phyloP scores from a whole-genome alignment of 2,113 vertebrate species.

The Struthio camelus region DNA sequence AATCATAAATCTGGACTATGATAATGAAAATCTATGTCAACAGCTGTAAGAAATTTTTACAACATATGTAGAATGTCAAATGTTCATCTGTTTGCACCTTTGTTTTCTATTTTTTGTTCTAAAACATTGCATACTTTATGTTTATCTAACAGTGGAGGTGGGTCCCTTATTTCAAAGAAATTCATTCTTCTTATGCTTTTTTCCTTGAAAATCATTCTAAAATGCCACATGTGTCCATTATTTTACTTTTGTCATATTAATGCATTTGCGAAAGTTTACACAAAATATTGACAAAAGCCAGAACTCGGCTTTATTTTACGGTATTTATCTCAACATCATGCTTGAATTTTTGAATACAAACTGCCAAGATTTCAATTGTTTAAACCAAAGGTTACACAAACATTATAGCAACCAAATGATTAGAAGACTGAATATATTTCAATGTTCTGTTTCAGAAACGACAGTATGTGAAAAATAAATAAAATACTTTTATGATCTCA shows the following conservation, averaged over 20 bases:
- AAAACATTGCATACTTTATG: neutral
- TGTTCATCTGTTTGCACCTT: neutral
- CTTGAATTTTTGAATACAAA: neutral
- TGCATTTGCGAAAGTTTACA: neutral
- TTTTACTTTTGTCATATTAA: neutral
- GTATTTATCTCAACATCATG: constrained; percentile 1
- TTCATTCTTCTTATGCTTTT: neutral
- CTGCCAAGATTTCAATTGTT: constrained; percentile 16
- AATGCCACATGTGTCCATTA: neutral
- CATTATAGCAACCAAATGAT: neutral
- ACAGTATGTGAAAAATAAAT: neutral
- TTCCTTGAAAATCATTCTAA: neutral
- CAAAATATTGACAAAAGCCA: constrained; percentile 17
- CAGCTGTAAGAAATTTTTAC: neutral
- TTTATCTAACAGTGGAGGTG: neutral
- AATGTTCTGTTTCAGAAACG: neutral
- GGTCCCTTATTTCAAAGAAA: neutral
- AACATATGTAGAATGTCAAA: neutral
- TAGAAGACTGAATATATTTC: neutral
- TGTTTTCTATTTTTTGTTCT: neutral
- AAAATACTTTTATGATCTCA: neutral
- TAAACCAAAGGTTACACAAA: constrained; percentile 44
- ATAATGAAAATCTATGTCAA: neutral
- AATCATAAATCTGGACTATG: neutral
- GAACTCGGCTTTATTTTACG: neutral